Base-by-base conservation (phyloP, 1,140 invertebrate species). In the Archivesica marissinica region DNA sequence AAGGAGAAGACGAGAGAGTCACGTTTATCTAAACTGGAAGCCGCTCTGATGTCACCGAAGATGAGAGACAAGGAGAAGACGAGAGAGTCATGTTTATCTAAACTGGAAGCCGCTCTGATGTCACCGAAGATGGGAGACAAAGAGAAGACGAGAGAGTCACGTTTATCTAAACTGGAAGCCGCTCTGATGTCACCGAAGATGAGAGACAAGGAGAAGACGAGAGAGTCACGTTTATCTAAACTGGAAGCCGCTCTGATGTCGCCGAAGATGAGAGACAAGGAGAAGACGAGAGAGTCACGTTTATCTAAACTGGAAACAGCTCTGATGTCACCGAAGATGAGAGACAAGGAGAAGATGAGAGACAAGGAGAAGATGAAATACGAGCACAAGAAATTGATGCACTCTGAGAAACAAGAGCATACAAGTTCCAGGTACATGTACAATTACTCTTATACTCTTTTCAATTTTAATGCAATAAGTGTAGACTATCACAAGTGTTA, bases 351-450 rank as follows among this genome's bases (percentile, higher is more conserved):
- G 20, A 64, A 20, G 38, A 64, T 33, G 20, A n/a, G n/a, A n/a
- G n/a, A n/a, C n/a, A n/a, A n/a, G n/a, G n/a, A n/a, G n/a, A n/a
- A n/a, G n/a, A n/a, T n/a, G n/a, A n/a, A n/a, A n/a, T n/a, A n/a
- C n/a, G 59, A 64, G 15, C 7, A 64, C 7, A 64, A 64, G 59
- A 64, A 64, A 64, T 64, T 33, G 17, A 64, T 17, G n/a, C 28
- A 33, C 1, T 64, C 59, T 35, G 59, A 64, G 1, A 64, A 64
- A 35, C 28, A 64, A 2, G 17, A 20, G 38, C 33, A 20, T 13
- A 35, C 4, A 33, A 35, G 59, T n/a, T n/a, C n/a, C n/a, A n/a
- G n/a, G n/a, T n/a, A n/a, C n/a, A n/a, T n/a, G n/a, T n/a, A n/a
- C n/a, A n/a, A n/a, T n/a, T n/a, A n/a, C n/a, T n/a, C n/a, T n/a